A percentile compares a stretch with the other conserved stretches of the same genome.
These are phyloP conservation scores for Clarias batrachus DNA, from an alignment of 2,113 vertebrate species.

Conservation along the genomic window DNA sequence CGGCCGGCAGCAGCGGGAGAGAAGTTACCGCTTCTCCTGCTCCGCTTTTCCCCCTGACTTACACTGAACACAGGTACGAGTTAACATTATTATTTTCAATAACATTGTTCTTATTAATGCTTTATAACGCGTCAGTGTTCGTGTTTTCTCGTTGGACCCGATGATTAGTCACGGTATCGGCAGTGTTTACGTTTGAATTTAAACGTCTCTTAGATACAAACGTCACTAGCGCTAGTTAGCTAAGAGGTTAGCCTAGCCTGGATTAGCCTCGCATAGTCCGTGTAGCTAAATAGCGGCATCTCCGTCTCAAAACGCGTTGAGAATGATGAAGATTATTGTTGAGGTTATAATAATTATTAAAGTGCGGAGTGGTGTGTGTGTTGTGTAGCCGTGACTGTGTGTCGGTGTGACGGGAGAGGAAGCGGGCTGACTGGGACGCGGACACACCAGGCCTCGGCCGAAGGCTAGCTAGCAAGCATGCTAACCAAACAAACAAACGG, in stretches of 20 bases:
- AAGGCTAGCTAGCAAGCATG: not conserved
- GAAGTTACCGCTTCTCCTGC: constrained; percentile 75
- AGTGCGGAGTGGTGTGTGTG: not conserved
- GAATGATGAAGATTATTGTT: not conserved
- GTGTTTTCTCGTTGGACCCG: fast-evolving
- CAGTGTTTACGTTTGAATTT: not conserved
- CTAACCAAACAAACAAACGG: no score
- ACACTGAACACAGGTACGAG: constrained; percentile 69
- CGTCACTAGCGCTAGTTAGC: constrained; percentile 10
- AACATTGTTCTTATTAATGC: not conserved
- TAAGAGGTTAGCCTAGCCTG: not conserved
- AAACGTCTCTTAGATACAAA: not conserved
- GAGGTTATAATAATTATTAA: not conserved
- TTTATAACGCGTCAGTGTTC: not conserved
- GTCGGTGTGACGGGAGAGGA: not conserved
- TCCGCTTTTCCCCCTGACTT: constrained; percentile 54
- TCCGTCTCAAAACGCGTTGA: no score
- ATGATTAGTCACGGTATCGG: not conserved
- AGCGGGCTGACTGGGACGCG: not conserved
- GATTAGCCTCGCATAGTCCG: not conserved
- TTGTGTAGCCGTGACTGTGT: not conserved
- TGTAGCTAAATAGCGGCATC: not conserved
- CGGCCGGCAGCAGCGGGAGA: constrained; percentile 78
- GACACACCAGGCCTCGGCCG: not conserved
- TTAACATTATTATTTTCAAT: no score